phyloP scores from a whole-genome alignment of 53 echinoderm and acorn worm species.

The Hippasteria phrygiana region DNA sequence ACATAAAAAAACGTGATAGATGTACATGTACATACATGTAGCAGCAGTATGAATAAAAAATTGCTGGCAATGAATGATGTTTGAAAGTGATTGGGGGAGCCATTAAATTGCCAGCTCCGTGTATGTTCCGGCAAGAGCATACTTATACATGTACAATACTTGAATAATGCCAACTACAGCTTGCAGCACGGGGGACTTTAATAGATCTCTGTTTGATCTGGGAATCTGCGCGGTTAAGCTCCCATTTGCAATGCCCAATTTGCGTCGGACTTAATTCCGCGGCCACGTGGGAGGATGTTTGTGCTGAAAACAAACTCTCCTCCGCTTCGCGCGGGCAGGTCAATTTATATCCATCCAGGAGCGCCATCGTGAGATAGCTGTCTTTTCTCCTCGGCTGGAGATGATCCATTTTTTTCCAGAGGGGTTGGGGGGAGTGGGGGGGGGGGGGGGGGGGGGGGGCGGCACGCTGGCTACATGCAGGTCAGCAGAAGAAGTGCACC shows the following conservation, averaged over 20 bases:
- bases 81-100: not conserved
- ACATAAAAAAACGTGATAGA: no score
- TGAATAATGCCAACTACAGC: not conserved
- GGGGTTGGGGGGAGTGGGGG: not conserved
- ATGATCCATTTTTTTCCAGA: constrained; percentile 6
- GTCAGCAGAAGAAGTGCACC: not conserved
- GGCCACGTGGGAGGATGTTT: constrained; percentile 37
- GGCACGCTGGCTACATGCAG: not conserved
- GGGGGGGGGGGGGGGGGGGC: not conserved
- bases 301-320: constrained; percentile 50
- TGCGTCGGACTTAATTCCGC: constrained; percentile 43
- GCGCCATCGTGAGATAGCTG: not conserved
- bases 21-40: no score
- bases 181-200: no score
- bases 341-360: constrained; percentile 40
- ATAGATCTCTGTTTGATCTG: not conserved
- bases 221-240: constrained; percentile 1
- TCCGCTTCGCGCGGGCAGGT: not conserved
- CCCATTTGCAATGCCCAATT: constrained; percentile 49
- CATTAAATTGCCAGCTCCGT: no score
- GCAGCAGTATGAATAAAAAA: not conserved
- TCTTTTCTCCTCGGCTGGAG: not conserved
- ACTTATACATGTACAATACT: not conserved
- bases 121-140: not conserved
- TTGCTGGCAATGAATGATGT: not conserved